Evolutionary conservation across 2,113 vertebrate genomes (phyloP), one percentile per base, ranked within the genome.

Genomic region (Puffinus mauretanicus): DNA sequence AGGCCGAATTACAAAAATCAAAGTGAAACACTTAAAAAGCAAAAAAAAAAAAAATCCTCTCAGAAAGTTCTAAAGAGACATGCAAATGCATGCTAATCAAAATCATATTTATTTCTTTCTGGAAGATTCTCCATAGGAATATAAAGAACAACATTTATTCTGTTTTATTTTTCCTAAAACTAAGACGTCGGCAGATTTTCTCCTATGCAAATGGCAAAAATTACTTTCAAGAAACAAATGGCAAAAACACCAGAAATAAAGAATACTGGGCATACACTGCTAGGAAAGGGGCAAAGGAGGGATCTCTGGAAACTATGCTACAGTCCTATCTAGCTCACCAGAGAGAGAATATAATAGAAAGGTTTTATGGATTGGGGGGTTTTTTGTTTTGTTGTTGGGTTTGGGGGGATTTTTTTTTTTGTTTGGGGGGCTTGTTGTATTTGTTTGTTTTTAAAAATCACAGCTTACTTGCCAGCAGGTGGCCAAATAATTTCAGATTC

Each of bases 301-400:
- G 10, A 32, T 7, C 15, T 5, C 26, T 11, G 27, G 10, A 8
- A 42, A 34, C 13, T 16, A 26, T 1, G 15, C 49, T 25, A 10
- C 16, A 29, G 19, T 13, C 11, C 0, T 10, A 27, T 5, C 38
- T 8, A 54, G 38, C 16, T 32, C 18, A 2, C 29, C 32, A 15
- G 11, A 52, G 17, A 52, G 17, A 69, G n/a, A 70, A 55, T 1
- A 16, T 6, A n/a, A 4, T 3, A 40, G 10, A 66, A 84, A 66
- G 1, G 0, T 18, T 11, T 20, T 4, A 25, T 3, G 8, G 11
- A 21, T 44, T 38, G 29, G 30, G 25, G 3, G 4, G 2, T 24
- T 32, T 55, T 42, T 47, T 14, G 4, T 10, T 58, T n/a, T 60
- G 9, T 9, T 57, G 17, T 11, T 52, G 24, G 10, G 9, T 3